These are phyloP conservation scores for Didymodactylos carnosus DNA, from an alignment of 2,888 invertebrate species.

Conservation along the genomic window DNA sequence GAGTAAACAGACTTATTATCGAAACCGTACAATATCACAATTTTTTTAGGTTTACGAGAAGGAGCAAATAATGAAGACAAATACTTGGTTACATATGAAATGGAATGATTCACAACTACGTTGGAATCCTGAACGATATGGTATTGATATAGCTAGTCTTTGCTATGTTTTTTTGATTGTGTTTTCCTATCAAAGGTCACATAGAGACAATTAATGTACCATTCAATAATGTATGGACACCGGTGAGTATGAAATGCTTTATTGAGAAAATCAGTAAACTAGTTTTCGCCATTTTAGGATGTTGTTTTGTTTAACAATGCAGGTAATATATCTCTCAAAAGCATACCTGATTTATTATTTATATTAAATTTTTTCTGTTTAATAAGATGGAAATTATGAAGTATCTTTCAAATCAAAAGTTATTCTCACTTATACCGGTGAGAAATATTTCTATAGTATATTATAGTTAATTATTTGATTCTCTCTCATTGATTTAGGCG, in stretches of 20 bases:
- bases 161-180: not conserved
- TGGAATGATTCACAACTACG: not conserved
- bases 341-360: not conserved
- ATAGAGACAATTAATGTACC: slow-evolving; percentile 4
- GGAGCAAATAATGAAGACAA: slow-evolving; percentile 15
- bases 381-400: slow-evolving; percentile 13
- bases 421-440: slow-evolving; percentile 2
- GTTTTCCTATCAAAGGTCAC: slow-evolving; percentile 1
- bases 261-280: too few species aligned
- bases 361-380: not conserved
- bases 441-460: slow-evolving; percentile 9
- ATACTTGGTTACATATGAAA: slow-evolving; percentile 14
- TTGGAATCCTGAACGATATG: not conserved
- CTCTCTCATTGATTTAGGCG: too few species aligned
- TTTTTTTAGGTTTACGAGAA: slow-evolving; percentile 8
- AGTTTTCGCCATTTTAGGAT: too few species aligned
- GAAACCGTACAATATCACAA: not conserved
- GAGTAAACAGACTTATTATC: not conserved
- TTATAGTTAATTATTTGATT: too few species aligned
- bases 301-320: not conserved
- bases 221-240: slow-evolving; percentile 11
- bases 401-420: slow-evolving; percentile 11
- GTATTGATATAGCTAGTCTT: slow-evolving; percentile 1
- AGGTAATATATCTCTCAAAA: not conserved
- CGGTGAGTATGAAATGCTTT: too few species aligned